Evolutionary conservation across 2,113 vertebrate genomes (phyloP).

Genomic region (Oreochromis tanganicae): DNA sequence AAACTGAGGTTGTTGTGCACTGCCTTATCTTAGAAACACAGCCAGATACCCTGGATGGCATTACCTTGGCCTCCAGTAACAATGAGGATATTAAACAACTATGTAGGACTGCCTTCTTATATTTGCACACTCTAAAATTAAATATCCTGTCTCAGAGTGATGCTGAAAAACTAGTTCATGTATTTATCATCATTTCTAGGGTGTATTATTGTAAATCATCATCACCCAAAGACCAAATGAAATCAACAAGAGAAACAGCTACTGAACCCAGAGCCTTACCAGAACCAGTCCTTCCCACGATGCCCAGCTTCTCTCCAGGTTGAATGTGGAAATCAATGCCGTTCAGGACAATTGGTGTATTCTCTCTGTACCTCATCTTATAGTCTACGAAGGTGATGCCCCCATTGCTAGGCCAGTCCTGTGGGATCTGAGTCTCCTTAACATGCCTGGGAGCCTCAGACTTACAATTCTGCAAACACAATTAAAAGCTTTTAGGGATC

Average conservation of each 20-base stretch:
- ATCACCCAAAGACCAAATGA: neutral
- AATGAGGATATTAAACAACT: neutral
- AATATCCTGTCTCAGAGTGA: neutral
- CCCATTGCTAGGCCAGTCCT: constrained; percentile 69
- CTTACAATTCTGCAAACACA: constrained; percentile 56
- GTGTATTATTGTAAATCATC: neutral
- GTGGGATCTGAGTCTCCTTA: constrained; percentile 44
- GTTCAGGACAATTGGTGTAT: constrained; percentile 73
- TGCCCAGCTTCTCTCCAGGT: constrained; percentile 75
- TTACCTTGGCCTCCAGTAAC: neutral
- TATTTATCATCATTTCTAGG: neutral
- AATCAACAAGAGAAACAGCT: neutral
- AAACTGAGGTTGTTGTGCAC: neutral
- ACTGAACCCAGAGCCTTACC: constrained; percentile 43
- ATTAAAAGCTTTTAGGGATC: neutral
- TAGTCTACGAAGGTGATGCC: constrained; percentile 75
- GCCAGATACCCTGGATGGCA: neutral
- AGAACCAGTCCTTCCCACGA: constrained; percentile 77
- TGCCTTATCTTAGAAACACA: fast-evolving
- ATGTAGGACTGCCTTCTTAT: neutral
- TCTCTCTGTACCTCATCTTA: constrained; percentile 76
- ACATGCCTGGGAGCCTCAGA: constrained; percentile 64
- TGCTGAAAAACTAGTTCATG: neutral
- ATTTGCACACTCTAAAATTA: neutral
- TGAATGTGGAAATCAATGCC: constrained; percentile 66